Percentiles rank a stretch among this genome's conserved stretches.
Conservation (phyloP, 2,888 invertebrate genomes). For the Heliconius erato region DNA sequence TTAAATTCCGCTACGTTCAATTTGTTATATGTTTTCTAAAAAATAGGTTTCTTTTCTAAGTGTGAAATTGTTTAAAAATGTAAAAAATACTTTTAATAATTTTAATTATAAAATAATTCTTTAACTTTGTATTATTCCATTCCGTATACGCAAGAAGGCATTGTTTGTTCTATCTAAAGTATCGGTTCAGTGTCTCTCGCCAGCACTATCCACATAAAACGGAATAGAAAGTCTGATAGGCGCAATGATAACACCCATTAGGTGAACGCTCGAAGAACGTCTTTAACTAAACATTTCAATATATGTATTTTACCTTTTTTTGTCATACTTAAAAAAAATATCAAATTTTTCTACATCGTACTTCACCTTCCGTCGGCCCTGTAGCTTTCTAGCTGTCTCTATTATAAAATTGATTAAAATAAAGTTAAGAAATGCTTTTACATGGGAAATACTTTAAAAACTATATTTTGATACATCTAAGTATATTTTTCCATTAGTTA, state of each 20-base stretch:
- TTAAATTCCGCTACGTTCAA: no score
- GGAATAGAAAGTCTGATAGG: conserved; percentile 67
- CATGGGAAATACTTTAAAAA: not conserved
- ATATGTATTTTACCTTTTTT: no score
- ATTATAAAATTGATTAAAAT: not conserved
- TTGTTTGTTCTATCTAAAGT: not conserved
- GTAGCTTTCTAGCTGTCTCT: no score
- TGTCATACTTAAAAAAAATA: not conserved
- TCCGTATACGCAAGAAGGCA: not conserved
- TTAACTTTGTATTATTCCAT: no score
- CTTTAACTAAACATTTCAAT: no score
- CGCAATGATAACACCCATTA: conserved; percentile 62
- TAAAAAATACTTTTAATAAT: no score
- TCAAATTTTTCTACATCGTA: not conserved
- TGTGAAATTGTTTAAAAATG: no score
- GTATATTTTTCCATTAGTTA: no score
- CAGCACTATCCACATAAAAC: conserved; percentile 64
- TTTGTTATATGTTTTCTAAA: no score
- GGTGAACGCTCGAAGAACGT: conserved; percentile 49
- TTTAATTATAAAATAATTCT: no score
- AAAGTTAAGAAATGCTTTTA: not conserved
- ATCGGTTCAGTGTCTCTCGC: no score
- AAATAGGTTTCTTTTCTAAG: no score
- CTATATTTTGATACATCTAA: not conserved
- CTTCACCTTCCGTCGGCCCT: not conserved